Base-by-base conservation (phyloP, 1,140 invertebrate species). In the Drosophila santomea region DNA sequence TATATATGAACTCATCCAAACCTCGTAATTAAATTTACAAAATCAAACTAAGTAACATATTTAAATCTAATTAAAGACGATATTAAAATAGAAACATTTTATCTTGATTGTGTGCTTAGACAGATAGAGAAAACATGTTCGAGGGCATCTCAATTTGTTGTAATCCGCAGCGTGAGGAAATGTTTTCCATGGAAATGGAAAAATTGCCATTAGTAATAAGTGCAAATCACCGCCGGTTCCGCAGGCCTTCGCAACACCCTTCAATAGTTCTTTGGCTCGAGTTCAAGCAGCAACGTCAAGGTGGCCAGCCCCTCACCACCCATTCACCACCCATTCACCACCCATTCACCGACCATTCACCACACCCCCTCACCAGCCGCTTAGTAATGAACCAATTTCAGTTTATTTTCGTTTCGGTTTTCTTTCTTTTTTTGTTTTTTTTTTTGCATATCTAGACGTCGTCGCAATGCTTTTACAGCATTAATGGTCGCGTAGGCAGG, bases 211-310 rank as follows among this genome's bases (percentile, higher is more conserved):
- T 72, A 72, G 67, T 48, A 41, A 58, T 48, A 58, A 72, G 68
- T 72, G 66, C 68, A 71, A 72, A 72, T 72, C 68, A 72, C 52
- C 55, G 23, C 56, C 55, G 50, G 41, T 44, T 43, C 58, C 25
- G 38, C 25, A 69, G 76, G 76, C 84, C 84, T 86, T 86, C 83
- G 62, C 58, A 60, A 64, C 68, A 88, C 83, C 84, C 80, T 88
- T 88, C 84, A 84, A 84, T 74, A 88, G 76, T 80, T 88, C 64
- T 78, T 80, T 89, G 77, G 73, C 84, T 59, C 56, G 84, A 88
- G 84, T 89, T 88, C 84, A 88, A 89, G 84, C 80, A 74, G 72
- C 84, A 88, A 88, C 84, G 84, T 88, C 84, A 88, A 88, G 84
- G 84, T 88, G 80, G 76, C 58, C 44, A 68, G 51, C 64, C 62